Evolutionary conservation across 2,888 invertebrate genomes (phyloP).

Genomic region (Melanophora roralis): DNA sequence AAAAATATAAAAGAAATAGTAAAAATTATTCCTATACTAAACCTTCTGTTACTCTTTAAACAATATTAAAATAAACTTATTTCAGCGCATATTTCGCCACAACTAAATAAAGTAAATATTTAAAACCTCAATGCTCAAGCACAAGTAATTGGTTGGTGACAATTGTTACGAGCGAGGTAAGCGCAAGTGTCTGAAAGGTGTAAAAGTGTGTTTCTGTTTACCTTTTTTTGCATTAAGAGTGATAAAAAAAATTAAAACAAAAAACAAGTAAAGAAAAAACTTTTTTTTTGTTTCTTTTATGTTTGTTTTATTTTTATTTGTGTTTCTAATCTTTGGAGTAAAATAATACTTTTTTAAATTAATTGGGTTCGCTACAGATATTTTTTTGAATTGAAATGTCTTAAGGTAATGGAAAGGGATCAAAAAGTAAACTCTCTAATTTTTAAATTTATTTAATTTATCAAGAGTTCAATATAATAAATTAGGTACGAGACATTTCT

Average conservation of each 20-base stretch:
- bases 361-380: too few relatives aligned
- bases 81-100: neutral
- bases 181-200: neutral
- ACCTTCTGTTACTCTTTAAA: neutral
- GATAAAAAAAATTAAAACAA: neutral
- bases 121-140: neutral
- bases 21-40: too few relatives aligned
- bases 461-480: too few relatives aligned
- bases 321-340: neutral
- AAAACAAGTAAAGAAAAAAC: neutral
- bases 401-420: too few relatives aligned
- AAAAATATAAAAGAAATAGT: too few relatives aligned
- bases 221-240: neutral
- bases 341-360: neutral
- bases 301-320: neutral
- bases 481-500: too few relatives aligned
- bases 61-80: neutral
- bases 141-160: neutral
- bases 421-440: too few relatives aligned
- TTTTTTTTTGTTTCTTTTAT: neutral
- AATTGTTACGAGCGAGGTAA: neutral
- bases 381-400: too few relatives aligned
- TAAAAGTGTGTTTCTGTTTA: neutral
- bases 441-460: too few relatives aligned
- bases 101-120: neutral